Evolutionary conservation across 2,888 invertebrate species (phyloP), one percentile per base, ranked within the genome.

Genomic region (Ornithoptera alexandrae): DNA sequence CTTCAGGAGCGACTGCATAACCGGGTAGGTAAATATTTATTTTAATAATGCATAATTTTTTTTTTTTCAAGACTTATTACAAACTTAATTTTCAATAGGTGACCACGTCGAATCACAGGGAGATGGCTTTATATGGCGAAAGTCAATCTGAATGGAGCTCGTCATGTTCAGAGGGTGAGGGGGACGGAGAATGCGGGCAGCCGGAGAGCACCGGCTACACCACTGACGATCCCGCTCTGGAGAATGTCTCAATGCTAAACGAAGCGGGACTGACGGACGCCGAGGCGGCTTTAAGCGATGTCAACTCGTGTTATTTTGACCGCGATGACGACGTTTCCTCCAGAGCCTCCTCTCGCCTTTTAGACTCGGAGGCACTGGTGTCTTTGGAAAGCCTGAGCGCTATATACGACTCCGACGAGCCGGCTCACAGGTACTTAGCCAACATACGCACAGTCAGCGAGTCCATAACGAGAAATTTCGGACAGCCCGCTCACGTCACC

Each of bases 181-280:
- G 89, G 6, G 92, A 93, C 76, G 87, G 89, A 15, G 87, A 89
- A 57, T 84, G 88, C 1, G 93, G 93, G 46, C 94, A 93, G 63
- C 94, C 94, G 0, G 94, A 94, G 81, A 96, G 96, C 74, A 96
- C 96, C 1, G 97, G 97, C 39, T 97, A 97, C 83, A 96, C 96
- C n/a, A 97, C 97, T 0, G 97, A 97, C 87, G 97, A 97, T 87
- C 97, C 97, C 0, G 97, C 96, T 20, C 91, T 97, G 17, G 97
- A 97, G 87, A 97, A 97, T 87, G 95, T 96, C 65, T 97, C 97
- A 58, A 95, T 97, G 94, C 87, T 97, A 22, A 97, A 97, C 88
- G 97, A 97, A 87, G 96, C 96, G 24, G 97, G 97, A 12, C 93
- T 97, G 61, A 97, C 97, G 1, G 97, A 97, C 89, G 97, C 97